Conservation (phyloP, 2,797 vertebrate species). For the Sciurus carolinensis region DNA sequence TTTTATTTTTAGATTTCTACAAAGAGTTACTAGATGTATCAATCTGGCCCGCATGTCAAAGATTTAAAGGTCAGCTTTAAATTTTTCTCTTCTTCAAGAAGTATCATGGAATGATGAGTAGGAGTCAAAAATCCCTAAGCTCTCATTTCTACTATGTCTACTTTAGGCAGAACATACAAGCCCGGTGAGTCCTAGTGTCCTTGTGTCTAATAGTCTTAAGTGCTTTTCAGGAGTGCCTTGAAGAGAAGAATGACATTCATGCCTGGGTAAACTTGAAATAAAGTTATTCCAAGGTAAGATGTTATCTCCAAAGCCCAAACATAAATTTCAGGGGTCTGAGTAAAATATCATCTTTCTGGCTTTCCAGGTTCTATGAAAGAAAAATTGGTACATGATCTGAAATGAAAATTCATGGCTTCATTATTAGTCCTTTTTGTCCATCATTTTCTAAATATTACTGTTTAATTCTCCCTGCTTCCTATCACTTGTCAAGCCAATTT, state of each 20-base stretch:
- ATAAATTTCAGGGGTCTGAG: background rate
- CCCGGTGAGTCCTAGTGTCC: background rate
- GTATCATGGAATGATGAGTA: background rate
- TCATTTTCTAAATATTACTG: background rate
- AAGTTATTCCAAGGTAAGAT: slow-evolving; percentile 1
- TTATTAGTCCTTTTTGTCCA: background rate
- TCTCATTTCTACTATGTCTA: background rate
- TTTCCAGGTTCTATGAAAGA: background rate
- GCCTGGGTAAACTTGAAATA: background rate
- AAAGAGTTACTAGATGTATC: background rate
- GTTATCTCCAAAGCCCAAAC: slow-evolving; percentile 22
- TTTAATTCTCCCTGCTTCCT: background rate
- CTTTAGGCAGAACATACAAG: background rate
- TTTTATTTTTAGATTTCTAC: slow-evolving; percentile 50
- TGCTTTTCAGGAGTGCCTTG: background rate
- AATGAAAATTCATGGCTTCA: background rate
- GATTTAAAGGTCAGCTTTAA: background rate
- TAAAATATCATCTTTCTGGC: background rate
- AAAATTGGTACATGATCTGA: background rate
- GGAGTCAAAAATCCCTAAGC: background rate
- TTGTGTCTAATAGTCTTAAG: background rate
- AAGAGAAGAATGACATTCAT: background rate
- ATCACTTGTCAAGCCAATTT: background rate
- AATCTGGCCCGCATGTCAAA: background rate
- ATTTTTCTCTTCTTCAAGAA: background rate